Percentiles rank a stretch among this genome's conserved stretches.
phyloP scores from a whole-genome alignment of 1,140 invertebrate genomes.

The Chelonus insularis region DNA sequence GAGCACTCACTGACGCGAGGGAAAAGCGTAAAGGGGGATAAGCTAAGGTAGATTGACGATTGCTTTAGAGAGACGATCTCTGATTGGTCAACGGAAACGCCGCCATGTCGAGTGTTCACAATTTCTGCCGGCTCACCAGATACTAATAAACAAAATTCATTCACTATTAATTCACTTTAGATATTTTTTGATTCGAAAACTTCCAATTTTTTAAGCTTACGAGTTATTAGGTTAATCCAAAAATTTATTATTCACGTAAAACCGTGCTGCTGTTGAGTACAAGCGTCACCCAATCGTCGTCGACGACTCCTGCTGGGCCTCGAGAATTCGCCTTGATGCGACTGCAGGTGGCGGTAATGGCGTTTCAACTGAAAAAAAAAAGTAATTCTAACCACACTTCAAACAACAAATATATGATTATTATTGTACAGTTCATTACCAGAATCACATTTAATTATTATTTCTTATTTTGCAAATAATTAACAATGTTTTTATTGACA shows the following conservation, averaged over 20 bases:
- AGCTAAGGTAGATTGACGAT: background rate
- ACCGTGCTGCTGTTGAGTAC: constrained; percentile 20
- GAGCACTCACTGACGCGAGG: constrained; percentile 35
- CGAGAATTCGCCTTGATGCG: constrained; percentile 28
- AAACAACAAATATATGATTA: background rate
- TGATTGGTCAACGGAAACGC: constrained; percentile 41
- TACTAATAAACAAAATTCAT: background rate
- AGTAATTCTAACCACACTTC: constrained; percentile 38
- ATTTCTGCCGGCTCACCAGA: constrained; percentile 18
- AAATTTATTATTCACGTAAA: background rate
- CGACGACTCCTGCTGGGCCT: constrained; percentile 9
- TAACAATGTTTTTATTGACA: too few relatives aligned
- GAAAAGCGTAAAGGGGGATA: constrained; percentile 20
- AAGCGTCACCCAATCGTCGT: constrained; percentile 45
- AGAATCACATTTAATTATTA: background rate
- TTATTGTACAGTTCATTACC: too few relatives aligned
- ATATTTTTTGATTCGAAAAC: too few relatives aligned
- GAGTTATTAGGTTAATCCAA: constrained; percentile 1
- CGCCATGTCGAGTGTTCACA: constrained; percentile 41
- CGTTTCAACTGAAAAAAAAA: constrained; percentile 33
- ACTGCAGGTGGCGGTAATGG: constrained; percentile 45
- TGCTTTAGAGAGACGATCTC: constrained; percentile 32
- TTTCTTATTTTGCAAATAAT: background rate
- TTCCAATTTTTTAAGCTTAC: too few relatives aligned
- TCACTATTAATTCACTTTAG: background rate